Evolutionary conservation across 2,888 invertebrate species (phyloP).

Genomic region (Lymantria monacha): DNA sequence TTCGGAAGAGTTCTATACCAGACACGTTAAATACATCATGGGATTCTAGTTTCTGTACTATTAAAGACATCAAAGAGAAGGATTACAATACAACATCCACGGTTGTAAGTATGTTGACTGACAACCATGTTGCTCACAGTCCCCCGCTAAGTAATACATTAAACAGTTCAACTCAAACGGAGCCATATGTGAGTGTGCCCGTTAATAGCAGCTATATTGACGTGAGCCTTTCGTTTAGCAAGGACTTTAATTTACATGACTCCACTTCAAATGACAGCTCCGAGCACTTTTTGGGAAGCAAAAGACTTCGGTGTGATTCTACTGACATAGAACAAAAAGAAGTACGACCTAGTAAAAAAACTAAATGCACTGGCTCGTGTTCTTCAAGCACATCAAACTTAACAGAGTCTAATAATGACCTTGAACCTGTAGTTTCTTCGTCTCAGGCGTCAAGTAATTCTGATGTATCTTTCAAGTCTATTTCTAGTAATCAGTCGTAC

Average conservation of each 20-base stretch:
- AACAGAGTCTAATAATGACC: slow-evolving; percentile 38
- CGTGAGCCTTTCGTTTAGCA: slow-evolving; percentile 55
- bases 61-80: slow-evolving; percentile 44
- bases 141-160: slow-evolving; percentile 36
- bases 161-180: slow-evolving; percentile 59
- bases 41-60: slow-evolving; percentile 51
- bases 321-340: slow-evolving; percentile 47
- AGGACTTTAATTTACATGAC: slow-evolving; percentile 51
- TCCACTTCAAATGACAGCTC: slow-evolving; percentile 50
- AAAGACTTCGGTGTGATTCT: slow-evolving; percentile 57
- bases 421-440: slow-evolving; percentile 37
- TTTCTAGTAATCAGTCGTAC: slow-evolving; percentile 59
- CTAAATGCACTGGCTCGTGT: slow-evolving; percentile 54
- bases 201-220: slow-evolving; percentile 46
- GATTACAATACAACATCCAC: slow-evolving; percentile 52
- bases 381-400: slow-evolving; percentile 54
- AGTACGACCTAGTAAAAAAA: slow-evolving; percentile 58
- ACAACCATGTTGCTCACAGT: slow-evolving; percentile 50
- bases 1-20: slow-evolving; percentile 55
- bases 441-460: slow-evolving; percentile 57
- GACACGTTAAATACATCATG: slow-evolving; percentile 58
- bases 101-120: slow-evolving; percentile 58
- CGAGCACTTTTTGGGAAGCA: slow-evolving; percentile 46
- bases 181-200: slow-evolving; percentile 40
- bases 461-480: slow-evolving; percentile 68